Conservation (phyloP, 1,140 invertebrate species). For the Calliopsis andreniformis region DNA sequence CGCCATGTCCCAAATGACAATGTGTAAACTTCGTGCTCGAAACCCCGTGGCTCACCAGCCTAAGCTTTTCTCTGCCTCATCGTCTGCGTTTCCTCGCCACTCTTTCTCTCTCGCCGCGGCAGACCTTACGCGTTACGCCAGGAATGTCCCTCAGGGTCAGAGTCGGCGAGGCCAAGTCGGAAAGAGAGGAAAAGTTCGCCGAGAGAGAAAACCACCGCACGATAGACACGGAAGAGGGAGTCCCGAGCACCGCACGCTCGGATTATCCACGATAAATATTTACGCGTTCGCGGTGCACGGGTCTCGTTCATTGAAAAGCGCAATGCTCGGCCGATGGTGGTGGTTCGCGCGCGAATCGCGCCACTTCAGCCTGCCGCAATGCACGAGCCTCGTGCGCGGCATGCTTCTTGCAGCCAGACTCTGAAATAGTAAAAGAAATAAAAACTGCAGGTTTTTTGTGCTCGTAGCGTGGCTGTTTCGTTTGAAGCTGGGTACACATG, state of each 20-base stretch:
- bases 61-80: slow-evolving; percentile 53
- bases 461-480: no score
- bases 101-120: slow-evolving; percentile 16
- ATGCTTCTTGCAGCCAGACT: not conserved
- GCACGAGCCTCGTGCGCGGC: not conserved
- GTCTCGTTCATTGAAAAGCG: slow-evolving; percentile 48
- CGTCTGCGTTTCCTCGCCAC: slow-evolving; percentile 25
- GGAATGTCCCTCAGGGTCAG: slow-evolving; percentile 69
- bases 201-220: not conserved
- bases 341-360: slow-evolving; percentile 6
- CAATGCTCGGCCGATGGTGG: not conserved
- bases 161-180: slow-evolving; percentile 14
- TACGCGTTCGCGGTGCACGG: slow-evolving; percentile 47
- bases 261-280: slow-evolving; percentile 65
- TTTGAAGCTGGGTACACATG: no score
- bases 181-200: slow-evolving; percentile 6
- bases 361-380: not conserved
- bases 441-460: not conserved
- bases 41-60: slow-evolving; percentile 62
- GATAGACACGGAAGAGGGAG: not conserved
- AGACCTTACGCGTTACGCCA: slow-evolving; percentile 56
- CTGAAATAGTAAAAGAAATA: not conserved
- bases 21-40: slow-evolving; percentile 71
- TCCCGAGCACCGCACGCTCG: slow-evolving; percentile 23
- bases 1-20: slow-evolving; percentile 68